A percentile compares a stretch with the other conserved stretches of the same genome.
Conservation (phyloP, 2,113 vertebrate species). For the Platichthys flesus region DNA sequence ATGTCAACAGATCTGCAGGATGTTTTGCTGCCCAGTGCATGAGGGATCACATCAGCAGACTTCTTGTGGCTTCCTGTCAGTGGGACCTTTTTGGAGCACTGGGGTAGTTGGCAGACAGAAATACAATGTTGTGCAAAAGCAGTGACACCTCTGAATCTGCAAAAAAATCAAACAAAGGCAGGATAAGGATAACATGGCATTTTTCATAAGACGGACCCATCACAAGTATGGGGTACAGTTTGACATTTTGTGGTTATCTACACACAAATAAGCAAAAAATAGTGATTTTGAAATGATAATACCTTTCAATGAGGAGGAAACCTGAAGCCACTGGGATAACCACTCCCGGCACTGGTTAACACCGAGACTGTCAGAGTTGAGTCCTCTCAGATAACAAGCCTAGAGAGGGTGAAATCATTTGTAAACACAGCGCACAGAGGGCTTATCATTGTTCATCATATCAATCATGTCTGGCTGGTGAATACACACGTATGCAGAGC, state of each 20-base stretch:
- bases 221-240: no score
- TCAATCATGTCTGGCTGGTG: not conserved
- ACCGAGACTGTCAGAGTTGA: constrained; percentile 80
- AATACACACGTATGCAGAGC: not conserved
- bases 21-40: constrained; percentile 9
- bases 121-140: constrained; percentile 89
- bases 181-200: not conserved
- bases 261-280: not conserved
- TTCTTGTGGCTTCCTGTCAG: constrained; percentile 59
- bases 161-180: constrained; percentile 19
- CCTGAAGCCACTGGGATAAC: constrained; percentile 89
- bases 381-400: constrained; percentile 92
- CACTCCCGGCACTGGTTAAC: constrained; percentile 83
- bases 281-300: not conserved
- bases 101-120: constrained; percentile 89
- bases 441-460: not conserved
- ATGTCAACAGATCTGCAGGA: constrained; percentile 11
- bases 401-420: constrained; percentile 54
- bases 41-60: not conserved
- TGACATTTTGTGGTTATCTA: not conserved
- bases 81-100: constrained; percentile 4
- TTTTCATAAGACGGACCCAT: not conserved
- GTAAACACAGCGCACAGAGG: not conserved
- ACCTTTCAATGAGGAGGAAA: constrained; percentile 90
- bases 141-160: constrained; percentile 90